Evolutionary conservation across 2,888 invertebrate genomes (phyloP).

Genomic region (Herminia tarsipennalis): DNA sequence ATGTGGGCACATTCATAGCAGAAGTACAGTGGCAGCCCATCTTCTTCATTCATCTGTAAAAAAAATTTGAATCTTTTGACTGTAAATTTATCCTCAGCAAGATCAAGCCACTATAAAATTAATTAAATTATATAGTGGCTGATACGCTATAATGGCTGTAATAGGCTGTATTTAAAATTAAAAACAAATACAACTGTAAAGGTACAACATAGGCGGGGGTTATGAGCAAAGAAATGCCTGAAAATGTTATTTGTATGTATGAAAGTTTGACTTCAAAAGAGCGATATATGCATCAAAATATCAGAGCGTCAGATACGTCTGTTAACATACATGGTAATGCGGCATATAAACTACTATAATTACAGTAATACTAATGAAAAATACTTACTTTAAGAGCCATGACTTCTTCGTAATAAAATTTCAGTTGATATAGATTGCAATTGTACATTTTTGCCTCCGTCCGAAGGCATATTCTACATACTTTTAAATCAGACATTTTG

Average conservation of each 20-base stretch:
- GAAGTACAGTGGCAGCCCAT: constrained; percentile 65
- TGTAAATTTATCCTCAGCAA: no score
- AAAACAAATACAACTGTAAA: no score
- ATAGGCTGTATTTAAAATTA: no score
- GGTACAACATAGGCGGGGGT: no score
- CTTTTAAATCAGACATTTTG: constrained; percentile 53
- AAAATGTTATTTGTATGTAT: neutral
- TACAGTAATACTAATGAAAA: neutral
- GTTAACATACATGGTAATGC: neutral
- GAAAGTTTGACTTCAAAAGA: neutral
- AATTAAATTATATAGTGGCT: neutral
- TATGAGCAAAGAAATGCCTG: neutral
- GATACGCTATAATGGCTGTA: no score
- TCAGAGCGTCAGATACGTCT: neutral
- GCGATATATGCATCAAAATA: neutral
- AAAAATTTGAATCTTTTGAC: no score
- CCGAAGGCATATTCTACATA: constrained; percentile 67
- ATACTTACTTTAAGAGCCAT: constrained; percentile 57
- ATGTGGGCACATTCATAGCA: constrained; percentile 71
- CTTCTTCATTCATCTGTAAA: constrained; percentile 56
- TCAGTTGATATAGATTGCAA: constrained; percentile 56
- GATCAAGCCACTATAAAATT: neutral
- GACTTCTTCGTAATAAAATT: constrained; percentile 67
- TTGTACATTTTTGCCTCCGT: constrained; percentile 61
- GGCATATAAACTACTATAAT: no score